Conservation (phyloP, 1,140 invertebrate species). For the Drosophila tristis region DNA sequence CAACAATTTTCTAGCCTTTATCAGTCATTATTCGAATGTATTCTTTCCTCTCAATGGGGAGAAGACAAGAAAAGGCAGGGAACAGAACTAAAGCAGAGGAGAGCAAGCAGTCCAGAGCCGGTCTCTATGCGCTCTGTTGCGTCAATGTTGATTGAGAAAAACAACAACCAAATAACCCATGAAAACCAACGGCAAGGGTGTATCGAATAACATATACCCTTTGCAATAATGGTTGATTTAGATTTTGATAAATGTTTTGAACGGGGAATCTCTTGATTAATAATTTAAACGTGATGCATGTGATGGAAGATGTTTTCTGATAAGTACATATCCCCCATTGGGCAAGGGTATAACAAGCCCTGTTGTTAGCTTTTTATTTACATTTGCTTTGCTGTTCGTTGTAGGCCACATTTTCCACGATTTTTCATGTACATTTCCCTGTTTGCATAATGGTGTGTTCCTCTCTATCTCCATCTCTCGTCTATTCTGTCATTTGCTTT, state of each 20-base stretch:
- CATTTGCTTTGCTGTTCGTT: slow-evolving; percentile 42
- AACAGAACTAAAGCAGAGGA: slow-evolving; percentile 15
- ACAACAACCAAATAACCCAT: slow-evolving; percentile 10
- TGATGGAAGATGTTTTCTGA: too few relatives aligned
- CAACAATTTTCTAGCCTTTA: slow-evolving; percentile 60
- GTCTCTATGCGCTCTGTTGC: slow-evolving; percentile 58
- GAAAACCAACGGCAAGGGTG: too few relatives aligned
- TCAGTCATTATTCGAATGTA: slow-evolving; percentile 44
- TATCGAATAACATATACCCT: too few relatives aligned
- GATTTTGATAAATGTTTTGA: too few relatives aligned
- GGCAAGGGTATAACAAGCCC: neutral
- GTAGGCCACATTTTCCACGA: slow-evolving; percentile 68
- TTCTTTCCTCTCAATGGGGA: slow-evolving; percentile 10
- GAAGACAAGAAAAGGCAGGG: slow-evolving; percentile 3
- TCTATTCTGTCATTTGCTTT: slow-evolving; percentile 42
- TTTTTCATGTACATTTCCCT: slow-evolving; percentile 63
- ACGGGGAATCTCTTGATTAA: too few relatives aligned
- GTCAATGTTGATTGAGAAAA: slow-evolving; percentile 55
- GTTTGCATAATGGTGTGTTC: slow-evolving; percentile 58
- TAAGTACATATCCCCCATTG: too few relatives aligned
- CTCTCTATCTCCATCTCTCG: neutral
- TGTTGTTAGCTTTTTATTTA: slow-evolving; percentile 46
- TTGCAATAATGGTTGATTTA: too few relatives aligned
- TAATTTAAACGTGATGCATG: too few relatives aligned
- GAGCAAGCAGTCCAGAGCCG: slow-evolving; percentile 13